Evolutionary conservation across 2,888 invertebrate genomes (phyloP), one percentile per base, ranked within the genome.

Genomic region (Mesodorylaimus sp.): DNA sequence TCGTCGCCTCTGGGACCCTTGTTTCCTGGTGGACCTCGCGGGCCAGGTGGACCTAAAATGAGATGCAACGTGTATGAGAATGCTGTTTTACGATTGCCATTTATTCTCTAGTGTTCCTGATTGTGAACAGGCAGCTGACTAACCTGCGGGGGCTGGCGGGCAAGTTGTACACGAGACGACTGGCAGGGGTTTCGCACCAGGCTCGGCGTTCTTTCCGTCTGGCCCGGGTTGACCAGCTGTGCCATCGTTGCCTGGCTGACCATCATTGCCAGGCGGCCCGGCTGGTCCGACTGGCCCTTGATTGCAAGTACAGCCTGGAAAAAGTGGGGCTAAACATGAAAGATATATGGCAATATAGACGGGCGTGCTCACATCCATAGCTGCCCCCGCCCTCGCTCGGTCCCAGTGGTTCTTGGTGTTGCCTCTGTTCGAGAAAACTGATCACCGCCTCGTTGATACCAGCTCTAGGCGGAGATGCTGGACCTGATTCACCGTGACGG

Each of bases 301-400:
- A 2, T 51, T 42, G 24, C 51, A 51, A 2, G 47, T 51, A 44
- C 51, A 51, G 38, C 51, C 51, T 51, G 44, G 19, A 37, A n/a
- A 26, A 39, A 16, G 21, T 39, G n/a, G 41, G 7, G 41, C 13
- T 39, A 13, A 7, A 32, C 10, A 7, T 32, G n/a, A n/a, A n/a
- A n/a, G n/a, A n/a, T 7, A 32, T 32, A 16, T 16, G 16, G 16
- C 10, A 7, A 7, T 7, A 32, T 32, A 10, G 10, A 32, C 7
- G 10, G 10, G 16, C 7, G 10, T 10, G 16, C 32, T 32, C 2
- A 32, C 32, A 32, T 10, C 32, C 32, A 32, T 32, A 32, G 32
- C 32, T 32, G 16, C 32, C 32, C 32, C 32, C 32, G 16, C 32
- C 32, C 7, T 16, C 32, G 32, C 32, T 16, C n/a, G 41, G 10